A percentile compares a stretch with the other conserved stretches of the same genome.
These are phyloP conservation scores for Pomatostomus ruficeps DNA, from an alignment of 2,113 vertebrate species.

Conservation along the genomic window DNA sequence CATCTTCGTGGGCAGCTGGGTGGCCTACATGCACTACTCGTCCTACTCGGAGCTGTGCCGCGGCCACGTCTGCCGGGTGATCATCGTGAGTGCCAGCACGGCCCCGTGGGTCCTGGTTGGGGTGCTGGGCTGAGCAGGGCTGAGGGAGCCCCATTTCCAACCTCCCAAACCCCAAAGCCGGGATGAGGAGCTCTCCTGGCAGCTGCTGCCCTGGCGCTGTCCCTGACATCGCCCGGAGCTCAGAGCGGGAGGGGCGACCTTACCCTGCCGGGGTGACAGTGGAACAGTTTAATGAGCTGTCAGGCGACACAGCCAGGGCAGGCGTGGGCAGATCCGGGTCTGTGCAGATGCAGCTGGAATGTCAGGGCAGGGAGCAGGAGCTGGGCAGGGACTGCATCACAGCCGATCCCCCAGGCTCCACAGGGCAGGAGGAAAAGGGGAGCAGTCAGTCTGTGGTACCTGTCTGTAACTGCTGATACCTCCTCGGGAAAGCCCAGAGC, in stretches of 20 bases:
- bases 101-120: accelerated
- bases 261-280: not conserved
- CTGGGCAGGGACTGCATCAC: not conserved
- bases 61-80: slow-evolving; percentile 85
- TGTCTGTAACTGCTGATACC: not conserved
- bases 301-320: not conserved
- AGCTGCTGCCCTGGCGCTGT: not conserved
- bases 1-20: slow-evolving; percentile 89
- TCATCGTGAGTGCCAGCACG: slow-evolving; percentile 83
- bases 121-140: not conserved
- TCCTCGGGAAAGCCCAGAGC: not conserved
- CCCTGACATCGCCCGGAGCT: accelerated
- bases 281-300: not conserved
- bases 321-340: not conserved
- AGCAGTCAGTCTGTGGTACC: not conserved
- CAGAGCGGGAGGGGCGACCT: not conserved
- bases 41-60: slow-evolving; percentile 92
- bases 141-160: not conserved
- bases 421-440: not conserved
- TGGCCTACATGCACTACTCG: slow-evolving; percentile 90
- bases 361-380: not conserved
- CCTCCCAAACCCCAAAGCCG: not conserved
- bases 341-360: not conserved
- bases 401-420: not conserved
- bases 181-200: not conserved